Evolutionary conservation across 2,797 vertebrate species (phyloP).

Genomic region (Hypotaenidia philippensis): DNA sequence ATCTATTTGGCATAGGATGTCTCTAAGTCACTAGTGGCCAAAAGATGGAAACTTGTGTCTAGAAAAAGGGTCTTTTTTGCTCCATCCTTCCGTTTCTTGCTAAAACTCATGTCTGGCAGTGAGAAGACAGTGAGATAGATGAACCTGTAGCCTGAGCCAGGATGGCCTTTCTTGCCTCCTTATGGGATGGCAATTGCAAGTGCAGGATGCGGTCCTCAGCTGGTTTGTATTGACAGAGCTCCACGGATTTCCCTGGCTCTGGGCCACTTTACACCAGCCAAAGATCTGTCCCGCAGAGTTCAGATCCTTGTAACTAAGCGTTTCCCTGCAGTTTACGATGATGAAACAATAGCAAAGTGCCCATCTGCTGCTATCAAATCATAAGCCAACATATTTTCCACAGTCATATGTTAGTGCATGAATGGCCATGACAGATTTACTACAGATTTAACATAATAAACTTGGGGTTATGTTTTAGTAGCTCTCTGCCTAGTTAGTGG

Average conservation of each 20-base stretch:
- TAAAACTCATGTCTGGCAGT: neutral
- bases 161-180: neutral
- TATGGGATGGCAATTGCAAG: neutral
- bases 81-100: neutral
- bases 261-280: constrained; percentile 6
- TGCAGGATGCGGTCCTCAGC: neutral
- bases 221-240: neutral
- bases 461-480: constrained; percentile 31
- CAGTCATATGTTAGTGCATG: neutral
- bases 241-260: neutral
- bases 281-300: constrained; percentile 2
- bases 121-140: neutral
- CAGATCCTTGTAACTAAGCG: neutral
- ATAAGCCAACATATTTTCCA: constrained; percentile 32
- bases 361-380: constrained; percentile 50
- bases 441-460: constrained; percentile 35
- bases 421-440: constrained; percentile 53
- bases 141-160: neutral
- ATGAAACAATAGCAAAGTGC: constrained; percentile 47
- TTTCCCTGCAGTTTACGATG: neutral
- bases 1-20: neutral
- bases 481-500: constrained; percentile 29
- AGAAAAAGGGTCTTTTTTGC: neutral
- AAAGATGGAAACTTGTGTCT: neutral
- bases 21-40: neutral